phyloP scores from a whole-genome alignment of 1,140 invertebrate genomes.

The Orchestia grillus region DNA sequence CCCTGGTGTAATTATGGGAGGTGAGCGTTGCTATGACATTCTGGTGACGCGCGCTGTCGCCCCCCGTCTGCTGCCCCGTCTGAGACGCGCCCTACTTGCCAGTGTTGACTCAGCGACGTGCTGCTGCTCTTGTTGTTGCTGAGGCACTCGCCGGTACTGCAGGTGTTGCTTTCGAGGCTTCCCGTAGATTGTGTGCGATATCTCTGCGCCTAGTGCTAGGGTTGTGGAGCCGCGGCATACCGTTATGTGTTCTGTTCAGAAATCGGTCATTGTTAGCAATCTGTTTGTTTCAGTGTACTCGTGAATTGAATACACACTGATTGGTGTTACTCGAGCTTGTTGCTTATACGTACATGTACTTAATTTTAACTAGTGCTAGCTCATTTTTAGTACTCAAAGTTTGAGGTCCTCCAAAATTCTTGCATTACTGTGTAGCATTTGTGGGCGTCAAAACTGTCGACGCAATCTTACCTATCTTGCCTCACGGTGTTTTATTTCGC shows the following conservation, averaged over 20 bases:
- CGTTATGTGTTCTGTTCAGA: not conserved
- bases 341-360: no score
- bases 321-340: no score
- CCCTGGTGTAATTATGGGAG: not conserved
- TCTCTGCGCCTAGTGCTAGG: not conserved
- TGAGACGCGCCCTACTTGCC: conserved; percentile 3
- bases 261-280: not conserved
- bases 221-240: not conserved
- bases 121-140: not conserved
- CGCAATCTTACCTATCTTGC: no score
- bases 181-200: not conserved
- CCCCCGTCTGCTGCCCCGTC: not conserved
- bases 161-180: not conserved
- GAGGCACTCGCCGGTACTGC: not conserved
- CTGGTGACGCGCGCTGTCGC: not conserved
- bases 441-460: no score
- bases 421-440: not conserved
- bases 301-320: no score
- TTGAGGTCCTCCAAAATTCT: no score
- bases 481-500: not conserved
- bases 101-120: not conserved
- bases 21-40: not conserved
- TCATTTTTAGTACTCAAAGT: no score
- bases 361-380: no score
- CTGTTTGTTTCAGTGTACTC: not conserved